Conservation (phyloP, 2,113 vertebrate genomes). For the Chaetops frenatus region DNA sequence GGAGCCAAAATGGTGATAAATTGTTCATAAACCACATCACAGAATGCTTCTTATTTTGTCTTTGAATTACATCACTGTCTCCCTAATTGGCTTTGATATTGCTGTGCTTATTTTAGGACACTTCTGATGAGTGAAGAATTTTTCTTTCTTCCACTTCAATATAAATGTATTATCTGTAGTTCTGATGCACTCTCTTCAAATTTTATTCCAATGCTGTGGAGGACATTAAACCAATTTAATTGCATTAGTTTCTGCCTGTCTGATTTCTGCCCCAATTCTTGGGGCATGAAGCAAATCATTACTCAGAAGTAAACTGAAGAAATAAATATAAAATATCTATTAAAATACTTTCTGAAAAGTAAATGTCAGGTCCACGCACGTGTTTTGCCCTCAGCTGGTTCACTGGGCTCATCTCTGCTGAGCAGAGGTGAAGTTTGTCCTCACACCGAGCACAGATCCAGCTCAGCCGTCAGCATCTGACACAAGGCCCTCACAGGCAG, state of each 20-base stretch:
- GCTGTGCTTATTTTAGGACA: slow-evolving; percentile 10
- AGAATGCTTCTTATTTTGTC: not conserved
- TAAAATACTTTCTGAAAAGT: not conserved
- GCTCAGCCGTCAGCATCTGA: not conserved
- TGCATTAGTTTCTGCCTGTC: slow-evolving; percentile 11
- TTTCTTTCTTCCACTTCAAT: not conserved
- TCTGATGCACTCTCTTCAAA: slow-evolving; percentile 1
- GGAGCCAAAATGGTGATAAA: not conserved
- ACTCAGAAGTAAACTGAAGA: slow-evolving; percentile 5
- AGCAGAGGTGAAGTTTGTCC: not conserved
- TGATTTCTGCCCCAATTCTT: not conserved
- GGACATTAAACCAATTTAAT: slow-evolving; percentile 18
- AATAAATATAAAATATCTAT: slow-evolving; percentile 4
- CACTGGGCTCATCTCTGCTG: not conserved
- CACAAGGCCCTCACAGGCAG: not conserved
- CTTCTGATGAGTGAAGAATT: not conserved
- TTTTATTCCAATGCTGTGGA: not conserved
- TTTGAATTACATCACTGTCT: not conserved
- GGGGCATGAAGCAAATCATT: slow-evolving; percentile 1
- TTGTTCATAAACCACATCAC: not conserved
- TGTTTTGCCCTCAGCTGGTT: not conserved
- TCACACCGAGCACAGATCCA: not conserved
- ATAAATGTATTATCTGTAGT: not conserved
- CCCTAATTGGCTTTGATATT: slow-evolving; percentile 15
- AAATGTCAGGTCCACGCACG: not conserved